Conservation (phyloP, 2,888 invertebrate species). For the Teleiodes luculella region DNA sequence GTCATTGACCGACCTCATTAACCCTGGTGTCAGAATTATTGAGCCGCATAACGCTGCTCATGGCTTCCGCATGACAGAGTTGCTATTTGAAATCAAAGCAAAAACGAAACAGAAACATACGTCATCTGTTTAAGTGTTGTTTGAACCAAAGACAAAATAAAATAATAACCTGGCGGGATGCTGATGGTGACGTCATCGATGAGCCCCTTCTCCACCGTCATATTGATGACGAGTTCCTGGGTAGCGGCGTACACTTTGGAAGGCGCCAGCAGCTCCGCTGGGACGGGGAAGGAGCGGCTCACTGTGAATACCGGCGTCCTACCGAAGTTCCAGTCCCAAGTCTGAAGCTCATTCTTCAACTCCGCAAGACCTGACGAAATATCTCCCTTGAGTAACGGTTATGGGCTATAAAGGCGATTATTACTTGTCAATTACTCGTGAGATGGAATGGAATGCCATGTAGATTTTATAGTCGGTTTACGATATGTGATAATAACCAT, state of each 20-base stretch:
- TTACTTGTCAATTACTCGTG: not conserved
- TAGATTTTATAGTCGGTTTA: conserved; percentile 2
- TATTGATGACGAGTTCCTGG: conserved; percentile 79
- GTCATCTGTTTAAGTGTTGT: too few species aligned
- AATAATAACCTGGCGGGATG: conserved; percentile 80
- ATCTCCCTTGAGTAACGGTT: not conserved
- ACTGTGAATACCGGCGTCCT: conserved; percentile 91
- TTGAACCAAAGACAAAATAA: too few species aligned
- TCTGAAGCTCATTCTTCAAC: conserved; percentile 82
- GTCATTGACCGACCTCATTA: too few species aligned
- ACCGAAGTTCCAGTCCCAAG: conserved; percentile 94
- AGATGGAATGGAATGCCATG: not conserved
- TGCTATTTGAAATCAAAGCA: too few species aligned
- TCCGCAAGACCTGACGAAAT: conserved; percentile 80
- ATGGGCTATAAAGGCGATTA: not conserved
- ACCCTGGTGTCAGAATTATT: too few species aligned
- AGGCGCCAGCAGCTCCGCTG: conserved; percentile 68
- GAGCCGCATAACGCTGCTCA: too few species aligned
- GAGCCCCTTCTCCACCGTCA: conserved; percentile 82
- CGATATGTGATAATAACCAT: not conserved
- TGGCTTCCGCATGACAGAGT: too few species aligned
- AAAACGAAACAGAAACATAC: too few species aligned
- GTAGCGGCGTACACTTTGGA: conserved; percentile 56
- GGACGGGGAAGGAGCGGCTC: conserved; percentile 81
- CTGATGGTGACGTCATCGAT: conserved; percentile 82